Evolutionary conservation across 2,888 invertebrate species (phyloP).

Genomic region (Volucella inanis): DNA sequence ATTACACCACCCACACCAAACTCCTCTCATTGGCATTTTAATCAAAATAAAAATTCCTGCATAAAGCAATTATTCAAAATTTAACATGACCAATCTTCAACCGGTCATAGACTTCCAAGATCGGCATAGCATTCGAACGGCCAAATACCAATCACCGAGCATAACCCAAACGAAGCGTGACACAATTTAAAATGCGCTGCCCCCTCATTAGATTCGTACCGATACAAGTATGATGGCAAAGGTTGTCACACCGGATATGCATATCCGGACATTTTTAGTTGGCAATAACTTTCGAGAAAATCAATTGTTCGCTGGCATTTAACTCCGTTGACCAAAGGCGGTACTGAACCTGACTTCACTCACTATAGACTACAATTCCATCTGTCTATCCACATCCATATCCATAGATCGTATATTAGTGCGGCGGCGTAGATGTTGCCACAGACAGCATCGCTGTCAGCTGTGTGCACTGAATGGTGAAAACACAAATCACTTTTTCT

Average conservation of each 20-base stretch:
- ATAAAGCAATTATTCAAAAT: neutral
- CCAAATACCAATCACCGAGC: conserved; percentile 44
- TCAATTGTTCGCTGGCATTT: conserved; percentile 68
- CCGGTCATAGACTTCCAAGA: conserved; percentile 12
- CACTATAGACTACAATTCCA: conserved; percentile 4
- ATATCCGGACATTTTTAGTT: conserved; percentile 63
- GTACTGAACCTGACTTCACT: conserved; percentile 4
- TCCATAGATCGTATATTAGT: neutral
- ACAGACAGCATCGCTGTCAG: conserved; percentile 24
- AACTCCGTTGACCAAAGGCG: conserved; percentile 59
- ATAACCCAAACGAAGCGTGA: conserved; percentile 55
- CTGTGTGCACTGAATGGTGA: conserved; percentile 71
- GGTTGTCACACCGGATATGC: conserved; percentile 71
- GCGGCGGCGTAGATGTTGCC: conserved; percentile 22
- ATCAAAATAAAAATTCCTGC: neutral
- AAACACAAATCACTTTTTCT: conserved; percentile 72
- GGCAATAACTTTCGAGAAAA: conserved; percentile 65
- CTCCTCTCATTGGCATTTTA: too few relatives aligned
- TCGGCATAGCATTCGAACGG: neutral
- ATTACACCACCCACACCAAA: too few relatives aligned
- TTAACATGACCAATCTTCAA: conserved; percentile 15
- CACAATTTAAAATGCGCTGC: conserved; percentile 21
- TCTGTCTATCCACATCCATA: too few relatives aligned
- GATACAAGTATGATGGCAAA: conserved; percentile 42
- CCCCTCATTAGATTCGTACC: conserved; percentile 33